Conservation (phyloP, 2,888 invertebrate species). For the Leptura quadrifasciata region DNA sequence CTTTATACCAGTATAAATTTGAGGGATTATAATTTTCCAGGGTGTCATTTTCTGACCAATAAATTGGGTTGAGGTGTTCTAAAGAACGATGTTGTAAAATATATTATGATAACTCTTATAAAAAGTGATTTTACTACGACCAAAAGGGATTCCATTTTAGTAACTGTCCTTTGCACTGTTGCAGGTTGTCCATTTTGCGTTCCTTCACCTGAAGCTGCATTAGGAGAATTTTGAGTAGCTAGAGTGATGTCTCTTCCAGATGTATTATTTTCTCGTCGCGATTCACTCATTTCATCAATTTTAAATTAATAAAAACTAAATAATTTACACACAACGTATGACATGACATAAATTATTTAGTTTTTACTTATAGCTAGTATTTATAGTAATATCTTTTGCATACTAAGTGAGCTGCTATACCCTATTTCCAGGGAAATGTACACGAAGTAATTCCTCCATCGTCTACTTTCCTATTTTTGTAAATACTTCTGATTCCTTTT, state of each 20-base stretch:
- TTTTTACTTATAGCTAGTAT: no score
- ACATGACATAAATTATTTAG: no score
- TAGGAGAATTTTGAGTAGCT: slow-evolving; percentile 33
- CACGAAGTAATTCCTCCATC: no score
- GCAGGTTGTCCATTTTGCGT: slow-evolving; percentile 50
- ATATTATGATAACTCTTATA: slow-evolving; percentile 91
- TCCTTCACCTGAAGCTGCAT: slow-evolving; percentile 21
- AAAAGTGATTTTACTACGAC: slow-evolving; percentile 90
- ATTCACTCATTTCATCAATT: slow-evolving; percentile 52
- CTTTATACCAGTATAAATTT: slow-evolving; percentile 89
- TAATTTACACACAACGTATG: slow-evolving; percentile 14
- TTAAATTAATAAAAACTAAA: slow-evolving; percentile 38
- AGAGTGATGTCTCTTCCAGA: slow-evolving; percentile 41
- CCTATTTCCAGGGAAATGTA: no score
- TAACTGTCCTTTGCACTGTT: slow-evolving; percentile 75
- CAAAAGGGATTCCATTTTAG: slow-evolving; percentile 86
- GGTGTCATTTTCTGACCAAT: slow-evolving; percentile 87
- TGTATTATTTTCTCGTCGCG: slow-evolving; percentile 41
- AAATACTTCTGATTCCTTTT: no score
- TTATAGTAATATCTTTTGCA: no score
- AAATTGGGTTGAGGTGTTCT: slow-evolving; percentile 82
- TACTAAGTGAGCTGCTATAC: no score
- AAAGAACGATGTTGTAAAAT: slow-evolving; percentile 94
- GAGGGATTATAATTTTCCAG: slow-evolving; percentile 81
- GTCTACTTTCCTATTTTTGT: no score